Evolutionary conservation across 2,888 invertebrate species (phyloP).

Genomic region (Nymphalis polychloros): DNA sequence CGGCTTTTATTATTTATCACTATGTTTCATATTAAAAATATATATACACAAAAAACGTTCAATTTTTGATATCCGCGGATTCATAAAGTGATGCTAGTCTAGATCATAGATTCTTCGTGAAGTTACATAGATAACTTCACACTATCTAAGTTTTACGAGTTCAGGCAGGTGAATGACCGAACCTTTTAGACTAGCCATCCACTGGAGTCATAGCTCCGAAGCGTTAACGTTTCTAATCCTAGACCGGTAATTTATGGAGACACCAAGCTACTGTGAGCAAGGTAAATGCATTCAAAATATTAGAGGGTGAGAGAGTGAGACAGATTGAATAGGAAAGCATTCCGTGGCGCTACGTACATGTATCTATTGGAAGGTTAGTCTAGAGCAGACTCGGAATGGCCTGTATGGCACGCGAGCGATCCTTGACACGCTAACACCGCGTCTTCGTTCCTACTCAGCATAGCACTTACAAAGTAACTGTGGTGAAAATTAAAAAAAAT

Average conservation of each 20-base stretch:
- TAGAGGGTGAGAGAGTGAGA: not conserved
- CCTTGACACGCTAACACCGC: slow-evolving; percentile 62
- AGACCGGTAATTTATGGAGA: slow-evolving; percentile 5
- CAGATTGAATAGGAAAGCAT: not conserved
- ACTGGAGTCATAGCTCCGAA: not conserved
- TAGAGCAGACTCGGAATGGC: slow-evolving; percentile 31
- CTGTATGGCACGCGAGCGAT: slow-evolving; percentile 51
- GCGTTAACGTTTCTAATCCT: slow-evolving; percentile 6
- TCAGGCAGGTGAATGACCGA: slow-evolving; percentile 32
- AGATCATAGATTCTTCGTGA: not conserved
- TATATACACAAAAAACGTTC: too few relatives aligned
- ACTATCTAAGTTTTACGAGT: slow-evolving; percentile 28
- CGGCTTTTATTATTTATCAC: too few relatives aligned
- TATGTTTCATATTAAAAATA: too few relatives aligned
- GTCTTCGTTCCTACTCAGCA: slow-evolving; percentile 29
- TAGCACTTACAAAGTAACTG: slow-evolving; percentile 15
- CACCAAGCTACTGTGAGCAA: too few relatives aligned
- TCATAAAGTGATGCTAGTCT: too few relatives aligned
- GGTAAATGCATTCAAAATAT: slow-evolving; percentile 4
- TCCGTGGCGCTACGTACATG: not conserved
- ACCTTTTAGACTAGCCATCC: slow-evolving; percentile 18
- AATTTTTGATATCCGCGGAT: too few relatives aligned
- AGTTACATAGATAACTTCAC: slow-evolving; percentile 7
- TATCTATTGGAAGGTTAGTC: slow-evolving; percentile 7
- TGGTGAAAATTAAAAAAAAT: slow-evolving; percentile 13